phyloP scores from a whole-genome alignment of 1,140 invertebrate species.

The Sarcophaga bullata region DNA sequence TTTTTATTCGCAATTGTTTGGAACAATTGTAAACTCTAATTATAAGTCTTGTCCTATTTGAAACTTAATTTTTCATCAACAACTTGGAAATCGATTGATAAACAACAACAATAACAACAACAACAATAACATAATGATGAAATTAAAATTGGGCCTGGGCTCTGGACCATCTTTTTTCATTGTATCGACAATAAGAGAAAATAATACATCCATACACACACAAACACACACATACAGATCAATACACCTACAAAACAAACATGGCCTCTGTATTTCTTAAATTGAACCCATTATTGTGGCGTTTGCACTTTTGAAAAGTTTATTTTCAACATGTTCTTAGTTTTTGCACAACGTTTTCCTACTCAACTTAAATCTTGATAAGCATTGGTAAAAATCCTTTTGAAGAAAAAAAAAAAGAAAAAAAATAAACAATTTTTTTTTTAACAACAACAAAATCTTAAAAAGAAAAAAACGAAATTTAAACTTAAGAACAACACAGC shows the following conservation, averaged over 20 bases:
- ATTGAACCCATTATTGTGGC: conserved; percentile 40
- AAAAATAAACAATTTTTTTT: too few species aligned
- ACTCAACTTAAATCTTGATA: conserved; percentile 35
- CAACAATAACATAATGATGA: background rate
- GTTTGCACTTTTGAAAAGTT: conserved; percentile 39
- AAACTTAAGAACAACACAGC: conserved; percentile 22
- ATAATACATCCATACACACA: background rate
- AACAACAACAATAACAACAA: background rate
- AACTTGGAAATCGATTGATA: background rate
- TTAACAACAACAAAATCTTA: conserved; percentile 5
- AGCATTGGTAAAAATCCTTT: conserved; percentile 33
- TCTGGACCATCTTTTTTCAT: background rate
- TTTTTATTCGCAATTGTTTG: too few species aligned
- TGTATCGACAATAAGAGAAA: background rate
- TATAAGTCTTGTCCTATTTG: conserved; percentile 18
- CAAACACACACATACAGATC: background rate
- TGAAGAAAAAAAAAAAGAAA: conserved; percentile 2
- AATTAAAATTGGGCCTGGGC: background rate
- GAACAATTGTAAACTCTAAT: conserved; percentile 7
- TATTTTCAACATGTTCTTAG: background rate
- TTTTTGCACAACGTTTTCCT: background rate
- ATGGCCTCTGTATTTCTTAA: conserved; percentile 34
- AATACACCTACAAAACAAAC: conserved; percentile 27
- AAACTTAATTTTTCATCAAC: conserved; percentile 3
- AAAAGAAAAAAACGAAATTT: background rate